phyloP scores from a whole-genome alignment of 2,797 vertebrate genomes.

The Enteromius argenteus region DNA sequence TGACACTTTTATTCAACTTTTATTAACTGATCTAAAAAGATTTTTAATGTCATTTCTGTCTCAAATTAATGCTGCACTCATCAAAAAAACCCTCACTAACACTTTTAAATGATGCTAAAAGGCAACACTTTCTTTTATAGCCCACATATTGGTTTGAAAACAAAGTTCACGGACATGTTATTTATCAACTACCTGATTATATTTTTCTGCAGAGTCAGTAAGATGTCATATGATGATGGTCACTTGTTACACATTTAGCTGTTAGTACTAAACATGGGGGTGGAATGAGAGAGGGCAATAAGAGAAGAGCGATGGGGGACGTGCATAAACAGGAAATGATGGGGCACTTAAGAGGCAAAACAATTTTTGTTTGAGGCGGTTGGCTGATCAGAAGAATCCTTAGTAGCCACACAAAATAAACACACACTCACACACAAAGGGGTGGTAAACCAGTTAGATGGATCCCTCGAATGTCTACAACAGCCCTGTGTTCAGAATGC shows the following conservation, averaged over 20 bases:
- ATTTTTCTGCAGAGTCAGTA: slow-evolving; percentile 42
- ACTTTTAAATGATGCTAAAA: not conserved
- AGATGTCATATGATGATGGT: slow-evolving; percentile 47
- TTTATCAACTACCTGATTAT: slow-evolving; percentile 14
- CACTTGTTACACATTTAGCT: slow-evolving; percentile 56
- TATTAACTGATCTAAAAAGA: not conserved
- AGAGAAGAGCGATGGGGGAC: not conserved
- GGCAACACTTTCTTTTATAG: not conserved
- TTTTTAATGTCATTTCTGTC: not conserved
- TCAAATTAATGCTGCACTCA: not conserved
- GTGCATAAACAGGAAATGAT: slow-evolving; percentile 51
- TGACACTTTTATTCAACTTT: not conserved
- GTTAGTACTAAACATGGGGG: slow-evolving; percentile 36
- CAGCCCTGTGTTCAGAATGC: slow-evolving; percentile 1
- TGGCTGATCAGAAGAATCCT: slow-evolving; percentile 51
- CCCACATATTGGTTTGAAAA: not conserved
- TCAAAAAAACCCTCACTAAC: not conserved
- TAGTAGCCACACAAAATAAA: slow-evolving; percentile 32
- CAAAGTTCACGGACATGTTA: not conserved
- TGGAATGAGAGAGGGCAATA: not conserved
- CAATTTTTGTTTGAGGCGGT: slow-evolving; percentile 50
- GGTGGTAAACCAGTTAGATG: slow-evolving; percentile 35
- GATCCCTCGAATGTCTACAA: slow-evolving; percentile 11
- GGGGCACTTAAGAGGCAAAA: slow-evolving; percentile 31
- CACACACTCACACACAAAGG: not conserved